phyloP scores from a whole-genome alignment of 1,140 invertebrate genomes.

The Pteromalus puparum region DNA sequence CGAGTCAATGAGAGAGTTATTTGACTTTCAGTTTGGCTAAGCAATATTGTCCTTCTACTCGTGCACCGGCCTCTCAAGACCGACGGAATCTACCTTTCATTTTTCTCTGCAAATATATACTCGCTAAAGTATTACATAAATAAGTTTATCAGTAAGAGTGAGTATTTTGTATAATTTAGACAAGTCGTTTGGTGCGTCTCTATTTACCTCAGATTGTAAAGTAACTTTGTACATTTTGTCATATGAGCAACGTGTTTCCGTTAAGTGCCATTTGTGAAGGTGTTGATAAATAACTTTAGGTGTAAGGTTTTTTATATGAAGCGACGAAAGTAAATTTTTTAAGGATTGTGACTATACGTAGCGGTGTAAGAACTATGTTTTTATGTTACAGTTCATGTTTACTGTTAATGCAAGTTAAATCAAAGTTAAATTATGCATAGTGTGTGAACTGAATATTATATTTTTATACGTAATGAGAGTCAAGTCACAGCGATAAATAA shows the following conservation, averaged over 20 bases:
- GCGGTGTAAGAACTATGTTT: background rate
- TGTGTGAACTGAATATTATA: background rate
- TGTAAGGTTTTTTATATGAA: background rate
- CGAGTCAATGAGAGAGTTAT: background rate
- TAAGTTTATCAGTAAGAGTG: background rate
- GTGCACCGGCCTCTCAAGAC: background rate
- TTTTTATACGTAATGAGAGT: slow-evolving; percentile 21
- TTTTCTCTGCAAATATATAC: background rate
- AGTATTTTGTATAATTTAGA: slow-evolving; percentile 14
- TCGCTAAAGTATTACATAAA: slow-evolving; percentile 23
- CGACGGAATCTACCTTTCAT: slow-evolving; percentile 28
- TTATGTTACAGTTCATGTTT: background rate
- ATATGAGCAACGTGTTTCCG: background rate
- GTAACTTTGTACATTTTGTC: background rate
- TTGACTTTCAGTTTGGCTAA: background rate
- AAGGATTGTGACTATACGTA: slow-evolving; percentile 24
- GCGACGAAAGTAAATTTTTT: background rate
- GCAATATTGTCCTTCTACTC: background rate
- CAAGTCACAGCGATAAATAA: slow-evolving; percentile 33
- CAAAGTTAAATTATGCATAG: slow-evolving; percentile 29
- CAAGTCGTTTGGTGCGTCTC: background rate
- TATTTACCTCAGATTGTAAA: slow-evolving; percentile 5
- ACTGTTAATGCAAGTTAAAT: slow-evolving; percentile 4
- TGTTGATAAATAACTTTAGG: background rate
- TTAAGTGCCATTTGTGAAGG: slow-evolving; percentile 48